Evolutionary conservation across 2,113 vertebrate species (phyloP).

Genomic region (Etheostoma spectabile): DNA sequence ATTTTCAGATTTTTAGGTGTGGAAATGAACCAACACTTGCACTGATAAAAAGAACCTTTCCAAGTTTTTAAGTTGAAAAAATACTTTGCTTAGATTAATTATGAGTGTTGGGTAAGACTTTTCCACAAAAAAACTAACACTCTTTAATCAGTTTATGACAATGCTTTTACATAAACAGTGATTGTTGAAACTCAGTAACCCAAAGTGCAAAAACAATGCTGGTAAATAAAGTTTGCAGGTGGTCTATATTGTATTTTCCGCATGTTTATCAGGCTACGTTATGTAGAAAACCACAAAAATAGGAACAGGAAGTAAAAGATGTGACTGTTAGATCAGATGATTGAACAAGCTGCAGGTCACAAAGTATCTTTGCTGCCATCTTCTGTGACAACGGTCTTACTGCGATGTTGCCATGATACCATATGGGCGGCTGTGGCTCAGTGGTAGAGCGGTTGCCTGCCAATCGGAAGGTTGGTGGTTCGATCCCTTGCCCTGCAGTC

Average conservation of each 20-base stretch:
- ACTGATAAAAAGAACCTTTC: neutral
- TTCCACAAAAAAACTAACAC: neutral
- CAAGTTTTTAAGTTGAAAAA: neutral
- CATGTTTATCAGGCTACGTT: neutral
- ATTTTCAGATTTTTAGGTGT: neutral
- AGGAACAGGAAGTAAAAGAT: neutral
- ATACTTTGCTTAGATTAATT: neutral
- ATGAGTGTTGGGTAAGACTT: neutral
- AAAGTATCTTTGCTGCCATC: constrained; percentile 65
- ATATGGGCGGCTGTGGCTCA: no score
- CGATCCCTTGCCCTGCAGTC: no score
- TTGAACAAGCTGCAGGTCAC: constrained; percentile 1
- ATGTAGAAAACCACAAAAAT: neutral
- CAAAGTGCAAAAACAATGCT: neutral
- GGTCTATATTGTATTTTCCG: neutral
- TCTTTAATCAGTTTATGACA: neutral
- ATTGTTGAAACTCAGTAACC: neutral
- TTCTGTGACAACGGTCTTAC: constrained; percentile 38
- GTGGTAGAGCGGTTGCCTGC: no score
- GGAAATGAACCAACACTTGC: neutral
- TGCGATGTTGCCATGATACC: constrained; percentile 28
- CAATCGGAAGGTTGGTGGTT: no score
- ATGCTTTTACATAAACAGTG: neutral
- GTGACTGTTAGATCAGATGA: neutral
- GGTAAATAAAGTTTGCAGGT: neutral